Evolutionary conservation across 2,888 invertebrate genomes (phyloP).

Genomic region (Brassicogethes aeneus): DNA sequence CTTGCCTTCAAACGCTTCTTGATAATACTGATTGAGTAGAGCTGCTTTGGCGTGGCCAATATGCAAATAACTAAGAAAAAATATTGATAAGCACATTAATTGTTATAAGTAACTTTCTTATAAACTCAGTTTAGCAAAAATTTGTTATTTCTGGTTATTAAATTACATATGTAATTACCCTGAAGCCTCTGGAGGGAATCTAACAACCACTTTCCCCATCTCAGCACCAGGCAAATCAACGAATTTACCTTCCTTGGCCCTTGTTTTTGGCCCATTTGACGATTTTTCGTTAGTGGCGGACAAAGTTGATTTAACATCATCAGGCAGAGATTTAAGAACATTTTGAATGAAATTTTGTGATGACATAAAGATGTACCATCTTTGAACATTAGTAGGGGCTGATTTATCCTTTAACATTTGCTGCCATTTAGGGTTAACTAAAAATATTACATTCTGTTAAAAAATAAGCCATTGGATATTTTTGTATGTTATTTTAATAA

Average conservation of each 20-base stretch:
- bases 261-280: conserved; percentile 13
- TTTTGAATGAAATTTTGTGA: conserved; percentile 51
- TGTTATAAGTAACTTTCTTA: not conserved
- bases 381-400: conserved; percentile 48
- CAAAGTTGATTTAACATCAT: conserved; percentile 40
- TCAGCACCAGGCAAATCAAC: conserved; percentile 93
- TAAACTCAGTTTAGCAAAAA: no score
- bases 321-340: conserved; percentile 47
- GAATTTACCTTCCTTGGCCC: conserved; percentile 87
- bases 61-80: conserved; percentile 66
- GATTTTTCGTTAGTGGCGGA: conserved; percentile 13
- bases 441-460: no score
- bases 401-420: conserved; percentile 37
- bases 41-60: conserved; percentile 99
- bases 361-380: conserved; percentile 61
- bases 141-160: no score
- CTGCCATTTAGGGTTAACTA: conserved; percentile 35
- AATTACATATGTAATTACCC: conserved; percentile 48
- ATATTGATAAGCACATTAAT: not conserved
- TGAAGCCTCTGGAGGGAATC: conserved; percentile 99
- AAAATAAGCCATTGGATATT: no score
- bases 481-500: no score
- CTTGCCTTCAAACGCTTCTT: conserved; percentile 83
- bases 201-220: conserved; percentile 93
- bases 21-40: conserved; percentile 95